Base-by-base conservation (phyloP, 2,797 vertebrate species). In the Oreonectes daqikongensis region DNA sequence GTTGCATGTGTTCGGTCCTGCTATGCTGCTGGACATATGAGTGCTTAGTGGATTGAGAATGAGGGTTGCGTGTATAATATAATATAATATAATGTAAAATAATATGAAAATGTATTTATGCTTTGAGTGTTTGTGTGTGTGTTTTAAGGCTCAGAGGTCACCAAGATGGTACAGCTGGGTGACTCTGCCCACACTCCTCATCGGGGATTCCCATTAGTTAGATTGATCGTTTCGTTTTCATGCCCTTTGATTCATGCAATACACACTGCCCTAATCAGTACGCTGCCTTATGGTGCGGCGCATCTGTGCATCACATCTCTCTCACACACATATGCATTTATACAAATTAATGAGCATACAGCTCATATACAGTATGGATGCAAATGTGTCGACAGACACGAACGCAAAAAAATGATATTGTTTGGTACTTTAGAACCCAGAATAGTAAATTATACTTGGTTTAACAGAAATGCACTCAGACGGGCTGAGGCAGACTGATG, bases 221-320 rank as follows among this genome's bases (percentile, higher is more conserved):
- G 92, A 93, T 93, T 92, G 92, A 93, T 93, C 85, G 90, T 91
- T 93, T 94, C 92, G 91, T 92, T 86, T 87, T 86, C 86, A 80
- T 88, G 85, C 89, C 86, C 88, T 93, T 92, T 93, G 91, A 93
- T 93, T 94, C 92, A 93, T 92, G 91, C 90, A 88, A 92, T 92
- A 88, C 87, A 91, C 89, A 89, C 89, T 88, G 88, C 88, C 89
- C 87, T 93, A 93, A 93, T 92, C 92, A 93, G 91, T 89, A 88
- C 85, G 87, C 82, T 87, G 87, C 92, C 90, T 88, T 93, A 92
- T 92, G 92, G 90, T 89, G 90, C 85, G 80, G 86, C 89, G 89
- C 92, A 91, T 92, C 92, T 93, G 91, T 88, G 90, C 88, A 88
- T 88, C 80, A 86, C 83, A 79, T 81, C 70, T 61, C 66, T 78